Evolutionary conservation across 2,888 invertebrate species (phyloP), one percentile per base, ranked within the genome.

Genomic region (Thalpophila matura): DNA sequence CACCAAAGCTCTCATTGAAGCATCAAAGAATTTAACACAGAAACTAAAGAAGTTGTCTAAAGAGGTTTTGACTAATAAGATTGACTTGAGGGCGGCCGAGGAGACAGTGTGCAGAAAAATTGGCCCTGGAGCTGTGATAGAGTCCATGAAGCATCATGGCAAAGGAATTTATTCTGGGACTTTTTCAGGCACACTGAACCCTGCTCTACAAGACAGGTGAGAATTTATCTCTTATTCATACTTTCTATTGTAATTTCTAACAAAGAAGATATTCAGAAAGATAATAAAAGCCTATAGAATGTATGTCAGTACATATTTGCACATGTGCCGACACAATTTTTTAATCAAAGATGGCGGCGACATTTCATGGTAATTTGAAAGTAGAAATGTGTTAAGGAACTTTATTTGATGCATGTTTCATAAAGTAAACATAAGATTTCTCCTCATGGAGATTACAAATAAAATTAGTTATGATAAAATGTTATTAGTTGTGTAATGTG

Each of bases 111-210:
- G 96, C 46, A 83, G 92, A 18, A 94, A 93, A 70, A 89, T 92
- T 51, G 93, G 93, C 55, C 93, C 94, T 12, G 98, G 98, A 31
- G 98, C 98, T 82, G 97, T 98, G 85, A 98, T 98, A 87, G 98
- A 98, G 88, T 98, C 98, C 82, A 98, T 98, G 98, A 97, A 97
- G 89, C 98, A 99, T 88, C 98, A 99, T 84, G 98, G 99, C 75
- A 98, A 98, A 90, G 99, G 99, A 81, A 98, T 99, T 71, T 99
- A 99, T 93, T 99, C 99, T 12, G 99, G 99, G 73, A 99, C 99
- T 67, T 99, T 99, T 91, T 99, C 98, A 86, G 99, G 99, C 54
- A 99, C 99, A 16, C 91, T 99, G 54, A 99, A 99, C 91, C 99
- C 99, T 53, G 98, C 98, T 42, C 95, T 99, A 47, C 99, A 99